Conservation (phyloP, 2,888 invertebrate genomes). For the Yponomeuta cagnagella region DNA sequence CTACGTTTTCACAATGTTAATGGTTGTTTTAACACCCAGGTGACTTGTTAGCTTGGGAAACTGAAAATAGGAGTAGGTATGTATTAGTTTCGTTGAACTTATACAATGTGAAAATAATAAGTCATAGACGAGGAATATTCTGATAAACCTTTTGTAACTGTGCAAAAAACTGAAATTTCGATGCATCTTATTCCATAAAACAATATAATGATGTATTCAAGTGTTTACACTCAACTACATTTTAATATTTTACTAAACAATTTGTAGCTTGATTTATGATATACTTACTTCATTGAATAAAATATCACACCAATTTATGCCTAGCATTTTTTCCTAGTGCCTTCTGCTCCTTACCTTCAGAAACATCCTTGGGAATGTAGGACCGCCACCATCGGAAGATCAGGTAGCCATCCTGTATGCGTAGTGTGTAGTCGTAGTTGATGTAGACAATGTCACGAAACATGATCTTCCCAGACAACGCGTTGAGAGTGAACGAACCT, state of each 20-base stretch:
- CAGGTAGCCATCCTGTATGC: slow-evolving; percentile 97
- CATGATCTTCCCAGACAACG: slow-evolving; percentile 99
- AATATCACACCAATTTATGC: no score
- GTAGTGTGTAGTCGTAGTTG: slow-evolving; percentile 93
- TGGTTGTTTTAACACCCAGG: background rate
- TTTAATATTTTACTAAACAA: no score
- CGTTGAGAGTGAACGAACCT: slow-evolving; percentile 96
- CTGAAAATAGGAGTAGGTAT: background rate
- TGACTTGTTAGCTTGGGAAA: background rate
- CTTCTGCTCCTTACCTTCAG: slow-evolving; percentile 81
- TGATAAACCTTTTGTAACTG: no score
- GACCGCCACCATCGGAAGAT: slow-evolving; percentile 99
- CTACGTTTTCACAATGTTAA: background rate
- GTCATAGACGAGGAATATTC: no score
- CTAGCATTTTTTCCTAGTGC: no score
- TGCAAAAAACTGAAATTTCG: no score
- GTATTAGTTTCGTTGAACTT: background rate
- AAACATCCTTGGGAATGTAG: slow-evolving; percentile 95
- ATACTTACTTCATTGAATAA: no score
- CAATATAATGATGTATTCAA: no score
- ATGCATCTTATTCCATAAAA: no score
- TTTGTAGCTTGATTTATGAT: no score
- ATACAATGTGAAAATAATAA: no score
- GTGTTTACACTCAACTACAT: no score
- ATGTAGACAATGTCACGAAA: slow-evolving; percentile 96